phyloP scores from a whole-genome alignment of 2,888 invertebrate species.

The Cactoblastis cactorum region DNA sequence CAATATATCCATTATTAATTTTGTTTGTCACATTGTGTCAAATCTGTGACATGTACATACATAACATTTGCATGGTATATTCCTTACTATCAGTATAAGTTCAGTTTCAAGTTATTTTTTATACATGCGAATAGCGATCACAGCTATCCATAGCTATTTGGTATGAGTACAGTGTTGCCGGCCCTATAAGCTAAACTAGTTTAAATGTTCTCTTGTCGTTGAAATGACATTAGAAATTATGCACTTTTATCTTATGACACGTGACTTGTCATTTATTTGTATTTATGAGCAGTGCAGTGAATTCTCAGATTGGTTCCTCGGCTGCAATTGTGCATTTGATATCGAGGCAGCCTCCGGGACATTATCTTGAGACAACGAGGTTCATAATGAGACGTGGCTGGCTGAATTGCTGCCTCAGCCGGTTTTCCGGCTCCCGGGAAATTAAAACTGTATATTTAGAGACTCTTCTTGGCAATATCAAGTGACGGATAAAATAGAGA shows the following conservation, averaged over 20 bases:
- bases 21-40: not conserved
- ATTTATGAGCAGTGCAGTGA: not conserved
- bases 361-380: conserved; percentile 44
- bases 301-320: not conserved
- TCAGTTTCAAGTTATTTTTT: too few relatives aligned
- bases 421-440: conserved; percentile 48
- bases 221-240: too few relatives aligned
- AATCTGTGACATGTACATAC: not conserved
- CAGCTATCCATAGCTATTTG: too few relatives aligned
- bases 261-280: not conserved
- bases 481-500: conserved; percentile 10
- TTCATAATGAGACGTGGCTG: conserved; percentile 47
- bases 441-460: conserved; percentile 59
- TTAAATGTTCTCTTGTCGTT: too few relatives aligned
- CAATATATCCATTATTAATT: conserved; percentile 10
- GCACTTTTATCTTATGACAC: too few relatives aligned
- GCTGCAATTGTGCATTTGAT: conserved; percentile 25
- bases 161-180: too few relatives aligned
- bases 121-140: too few relatives aligned
- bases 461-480: conserved; percentile 11
- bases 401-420: conserved; percentile 47
- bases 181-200: too few relatives aligned
- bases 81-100: too few relatives aligned
- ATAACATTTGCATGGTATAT: not conserved
- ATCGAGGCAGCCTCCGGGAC: conserved; percentile 26